Percentiles rank a stretch among this genome's conserved stretches.
These are phyloP conservation scores for Astyanax mexicanus DNA, from an alignment of 2,797 vertebrate species.

Conservation along the genomic window DNA sequence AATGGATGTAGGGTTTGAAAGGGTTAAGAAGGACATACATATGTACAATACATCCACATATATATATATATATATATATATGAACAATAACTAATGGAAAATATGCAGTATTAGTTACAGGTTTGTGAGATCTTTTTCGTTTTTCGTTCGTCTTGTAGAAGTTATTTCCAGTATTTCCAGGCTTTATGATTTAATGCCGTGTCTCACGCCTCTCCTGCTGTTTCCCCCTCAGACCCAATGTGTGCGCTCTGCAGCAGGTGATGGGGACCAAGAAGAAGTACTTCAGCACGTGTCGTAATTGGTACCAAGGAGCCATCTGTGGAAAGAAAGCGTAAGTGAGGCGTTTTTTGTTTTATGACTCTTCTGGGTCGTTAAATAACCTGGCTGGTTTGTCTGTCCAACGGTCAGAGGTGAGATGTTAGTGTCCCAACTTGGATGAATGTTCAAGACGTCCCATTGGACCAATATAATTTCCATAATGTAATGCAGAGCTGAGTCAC, in stretches of 20 bases:
- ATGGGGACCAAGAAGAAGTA: slow-evolving; percentile 97
- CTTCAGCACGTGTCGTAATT: slow-evolving; percentile 97
- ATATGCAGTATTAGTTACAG: neutral
- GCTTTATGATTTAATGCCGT: slow-evolving; percentile 29
- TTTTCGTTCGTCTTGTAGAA: too few relatives aligned
- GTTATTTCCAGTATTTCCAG: neutral
- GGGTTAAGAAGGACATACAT: too few relatives aligned
- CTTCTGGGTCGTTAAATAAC: slow-evolving; percentile 33
- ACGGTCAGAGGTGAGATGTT: slow-evolving; percentile 44
- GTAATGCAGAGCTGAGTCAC: neutral
- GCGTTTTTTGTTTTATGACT: slow-evolving; percentile 46
- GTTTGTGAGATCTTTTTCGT: neutral
- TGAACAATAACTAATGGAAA: neutral
- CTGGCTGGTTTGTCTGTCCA: slow-evolving; percentile 17
- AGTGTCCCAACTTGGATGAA: neutral
- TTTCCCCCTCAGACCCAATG: slow-evolving; percentile 85
- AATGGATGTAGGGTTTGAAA: too few relatives aligned
- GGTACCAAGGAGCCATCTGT: slow-evolving; percentile 94
- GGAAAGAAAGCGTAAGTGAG: slow-evolving; percentile 96
- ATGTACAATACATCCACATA: too few relatives aligned
- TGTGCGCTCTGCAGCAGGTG: slow-evolving; percentile 96
- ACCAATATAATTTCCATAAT: slow-evolving; percentile 5
- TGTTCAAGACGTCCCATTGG: neutral
- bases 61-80: neutral
- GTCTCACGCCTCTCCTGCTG: slow-evolving; percentile 27